phyloP scores from a whole-genome alignment of 2,113 vertebrate species.

The Anoura caudifer region DNA sequence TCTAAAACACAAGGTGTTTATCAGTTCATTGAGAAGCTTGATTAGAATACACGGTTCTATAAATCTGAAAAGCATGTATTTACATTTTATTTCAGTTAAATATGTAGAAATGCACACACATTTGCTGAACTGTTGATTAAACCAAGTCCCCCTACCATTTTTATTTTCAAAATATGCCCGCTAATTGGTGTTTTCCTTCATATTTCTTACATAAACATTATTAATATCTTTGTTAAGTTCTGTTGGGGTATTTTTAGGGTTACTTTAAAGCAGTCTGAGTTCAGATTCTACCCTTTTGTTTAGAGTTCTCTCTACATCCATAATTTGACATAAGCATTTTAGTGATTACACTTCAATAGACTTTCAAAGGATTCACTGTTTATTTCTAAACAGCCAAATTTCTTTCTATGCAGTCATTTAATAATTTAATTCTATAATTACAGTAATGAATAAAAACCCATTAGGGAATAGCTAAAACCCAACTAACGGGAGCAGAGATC shows the following conservation, averaged over 20 bases:
- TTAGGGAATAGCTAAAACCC: neutral
- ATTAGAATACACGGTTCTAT: neutral
- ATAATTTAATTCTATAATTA: neutral
- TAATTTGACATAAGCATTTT: neutral
- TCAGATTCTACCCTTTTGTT: neutral
- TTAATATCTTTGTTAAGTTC: neutral
- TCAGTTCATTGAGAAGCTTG: neutral
- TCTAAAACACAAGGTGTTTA: neutral
- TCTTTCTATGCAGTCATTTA: neutral
- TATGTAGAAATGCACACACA: neutral
- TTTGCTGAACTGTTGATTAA: neutral
- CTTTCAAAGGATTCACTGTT: neutral
- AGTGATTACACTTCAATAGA: neutral
- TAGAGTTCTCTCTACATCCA: neutral
- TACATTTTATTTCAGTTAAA: slow-evolving; percentile 2
- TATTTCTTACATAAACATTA: neutral
- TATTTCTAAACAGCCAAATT: neutral
- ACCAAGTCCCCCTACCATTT: no score
- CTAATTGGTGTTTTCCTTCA: neutral
- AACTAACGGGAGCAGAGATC: neutral
- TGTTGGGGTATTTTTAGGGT: neutral
- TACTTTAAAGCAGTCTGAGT: neutral
- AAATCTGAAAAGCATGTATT: neutral
- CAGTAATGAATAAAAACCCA: neutral
- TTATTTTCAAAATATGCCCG: neutral